phyloP scores from a whole-genome alignment of 2,797 vertebrate species.

The Syngnathus acus region DNA sequence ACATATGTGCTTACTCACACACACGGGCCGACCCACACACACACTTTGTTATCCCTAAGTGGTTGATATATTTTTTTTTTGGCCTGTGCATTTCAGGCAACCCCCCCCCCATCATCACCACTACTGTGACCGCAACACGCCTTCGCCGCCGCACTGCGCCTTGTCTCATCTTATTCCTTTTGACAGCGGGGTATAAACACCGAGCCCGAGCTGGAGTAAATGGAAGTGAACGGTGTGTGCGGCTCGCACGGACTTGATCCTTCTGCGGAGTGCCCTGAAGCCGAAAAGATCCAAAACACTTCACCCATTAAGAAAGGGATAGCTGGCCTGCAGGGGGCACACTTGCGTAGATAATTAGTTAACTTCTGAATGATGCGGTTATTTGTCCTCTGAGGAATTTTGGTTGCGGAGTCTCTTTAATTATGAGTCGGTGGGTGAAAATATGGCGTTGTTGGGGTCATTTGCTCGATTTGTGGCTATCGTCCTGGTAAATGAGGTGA shows the following conservation, averaged over 20 bases:
- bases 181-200: conserved; percentile 43
- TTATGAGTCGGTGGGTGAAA: too few relatives aligned
- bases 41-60: conserved; percentile 7
- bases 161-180: conserved; percentile 37
- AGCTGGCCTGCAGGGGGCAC: background rate
- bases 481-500: too few relatives aligned
- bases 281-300: background rate
- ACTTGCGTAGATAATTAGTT: background rate
- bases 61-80: background rate
- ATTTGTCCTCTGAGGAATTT: background rate
- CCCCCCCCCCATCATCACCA: background rate
- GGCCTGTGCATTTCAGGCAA: background rate
- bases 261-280: background rate
- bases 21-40: background rate
- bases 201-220: conserved; percentile 28
- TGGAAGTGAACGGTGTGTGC: conserved; percentile 17
- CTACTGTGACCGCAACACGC: conserved; percentile 21
- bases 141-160: conserved; percentile 1
- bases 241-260: conserved; percentile 8
- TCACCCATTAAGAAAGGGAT: background rate
- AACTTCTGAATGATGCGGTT: background rate
- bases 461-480: too few relatives aligned
- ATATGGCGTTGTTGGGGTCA: too few relatives aligned
- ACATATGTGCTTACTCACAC: conserved; percentile 32
- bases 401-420: background rate